These are phyloP conservation scores for Tympanoctomys barrerae DNA, from an alignment of 2,797 vertebrate genomes.

Conservation along the genomic window DNA sequence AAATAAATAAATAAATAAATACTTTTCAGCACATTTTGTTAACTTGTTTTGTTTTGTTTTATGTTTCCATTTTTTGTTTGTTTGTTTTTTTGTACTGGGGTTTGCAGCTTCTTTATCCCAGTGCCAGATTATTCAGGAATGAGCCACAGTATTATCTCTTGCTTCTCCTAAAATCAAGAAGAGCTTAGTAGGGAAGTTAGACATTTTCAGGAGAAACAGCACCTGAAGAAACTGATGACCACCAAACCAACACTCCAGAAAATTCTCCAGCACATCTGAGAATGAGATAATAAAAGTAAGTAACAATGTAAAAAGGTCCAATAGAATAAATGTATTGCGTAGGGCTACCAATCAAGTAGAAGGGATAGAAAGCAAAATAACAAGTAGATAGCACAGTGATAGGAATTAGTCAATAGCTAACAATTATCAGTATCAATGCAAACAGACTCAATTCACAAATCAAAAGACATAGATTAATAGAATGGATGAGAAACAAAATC, in stretches of 20 bases:
- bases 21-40: background rate
- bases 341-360: background rate
- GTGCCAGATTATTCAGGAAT: background rate
- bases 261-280: background rate
- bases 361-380: background rate
- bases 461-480: background rate
- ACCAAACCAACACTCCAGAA: background rate
- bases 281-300: background rate
- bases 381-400: background rate
- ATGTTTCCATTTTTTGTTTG: background rate
- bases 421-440: background rate
- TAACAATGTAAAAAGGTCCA: background rate
- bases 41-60: background rate
- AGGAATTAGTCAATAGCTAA: background rate
- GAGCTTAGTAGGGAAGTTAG: background rate
- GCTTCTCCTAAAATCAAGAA: background rate
- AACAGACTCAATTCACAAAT: background rate
- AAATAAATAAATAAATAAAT: too few relatives aligned
- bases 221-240: background rate
- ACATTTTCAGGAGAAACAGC: background rate
- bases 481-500: background rate
- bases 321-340: background rate
- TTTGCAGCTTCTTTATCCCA: background rate
- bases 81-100: background rate
- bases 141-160: background rate